Percentiles rank a stretch among this genome's conserved stretches.
Evolutionary conservation across 2,113 vertebrate species (phyloP).

Genomic region (Tautogolabrus adspersus): DNA sequence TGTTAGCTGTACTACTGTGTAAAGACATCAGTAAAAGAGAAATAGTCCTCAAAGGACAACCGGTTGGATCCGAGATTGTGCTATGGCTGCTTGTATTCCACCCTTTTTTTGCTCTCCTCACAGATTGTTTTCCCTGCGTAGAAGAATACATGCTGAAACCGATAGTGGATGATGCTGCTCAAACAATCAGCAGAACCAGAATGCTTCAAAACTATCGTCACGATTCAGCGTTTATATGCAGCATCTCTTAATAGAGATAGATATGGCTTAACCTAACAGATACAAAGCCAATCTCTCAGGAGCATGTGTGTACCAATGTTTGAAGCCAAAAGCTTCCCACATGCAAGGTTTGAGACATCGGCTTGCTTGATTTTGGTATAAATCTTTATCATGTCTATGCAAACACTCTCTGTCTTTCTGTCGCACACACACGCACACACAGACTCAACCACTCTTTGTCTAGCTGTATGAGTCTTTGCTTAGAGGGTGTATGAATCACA

Average conservation of each 20-base stretch:
- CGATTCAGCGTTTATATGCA: too few relatives aligned
- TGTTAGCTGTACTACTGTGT: too few relatives aligned
- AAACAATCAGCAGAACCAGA: too few relatives aligned
- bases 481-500: constrained; percentile 36
- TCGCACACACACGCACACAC: background rate
- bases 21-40: too few relatives aligned
- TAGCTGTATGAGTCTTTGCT: constrained; percentile 9
- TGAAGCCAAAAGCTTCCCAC: constrained; percentile 22
- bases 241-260: background rate
- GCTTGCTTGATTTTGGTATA: constrained; percentile 28
- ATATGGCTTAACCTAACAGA: constrained; percentile 61
- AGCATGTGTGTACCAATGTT: constrained; percentile 1
- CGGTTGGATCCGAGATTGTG: too few relatives aligned
- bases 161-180: too few relatives aligned
- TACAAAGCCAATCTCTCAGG: constrained; percentile 66
- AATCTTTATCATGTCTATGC: constrained; percentile 17
- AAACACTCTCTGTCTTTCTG: background rate
- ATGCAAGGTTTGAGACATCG: constrained; percentile 38
- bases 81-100: too few relatives aligned
- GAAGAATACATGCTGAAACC: too few relatives aligned
- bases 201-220: too few relatives aligned
- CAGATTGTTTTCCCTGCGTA: background rate
- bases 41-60: too few relatives aligned
- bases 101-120: background rate
- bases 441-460: constrained; percentile 17